Evolutionary conservation across 1,140 invertebrate species (phyloP), one percentile per base, ranked within the genome.

Genomic region (Bombus vancouverensis): DNA sequence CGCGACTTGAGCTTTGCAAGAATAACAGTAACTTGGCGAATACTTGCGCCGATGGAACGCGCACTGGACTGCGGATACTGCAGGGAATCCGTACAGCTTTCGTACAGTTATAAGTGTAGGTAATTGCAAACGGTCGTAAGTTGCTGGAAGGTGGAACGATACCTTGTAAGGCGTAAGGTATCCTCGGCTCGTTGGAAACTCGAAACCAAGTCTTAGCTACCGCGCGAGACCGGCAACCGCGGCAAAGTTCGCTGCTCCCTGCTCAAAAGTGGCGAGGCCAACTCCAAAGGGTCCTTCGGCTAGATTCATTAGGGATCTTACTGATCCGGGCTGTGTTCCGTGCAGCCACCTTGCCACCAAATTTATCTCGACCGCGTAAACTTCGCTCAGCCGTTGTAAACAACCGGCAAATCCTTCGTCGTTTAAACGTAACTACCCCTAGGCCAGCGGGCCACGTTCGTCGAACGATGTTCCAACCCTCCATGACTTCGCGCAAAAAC

Each of bases 241-340:
- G 65, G 85, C 80, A 72, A 93, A 93, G 92, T 93, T 94, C 91
- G 78, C 70, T 72, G 79, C 79, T 87, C 88, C 86, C 91, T 91
- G 85, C 79, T 88, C 39, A 91, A 94, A 92, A 92, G 88, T 89
- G 86, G 91, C 90, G 75, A 89, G 89, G 86, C 86, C 82, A 92
- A 87, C 88, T 91, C 83, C 88, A 72, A 80, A 89, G 89, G 90
- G 92, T 92, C 91, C 86, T 89, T 88, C 86, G 73, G 76, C 85
- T 85, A 89, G 90, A 92, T 92, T 93, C 92, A 93, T 93, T 93
- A 93, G 90, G 92, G 89, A 93, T 93, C 90, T 92, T 90, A 87
- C 92, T 83, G 87, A 91, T 91, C 89, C 89, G 47, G 89, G 88
- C 88, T 79, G 66, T 87, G 80, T 90, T 90, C 70, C 68, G 85